Base-by-base conservation (phyloP, 64 coral and sea anemone species). In the Actinia equina region DNA sequence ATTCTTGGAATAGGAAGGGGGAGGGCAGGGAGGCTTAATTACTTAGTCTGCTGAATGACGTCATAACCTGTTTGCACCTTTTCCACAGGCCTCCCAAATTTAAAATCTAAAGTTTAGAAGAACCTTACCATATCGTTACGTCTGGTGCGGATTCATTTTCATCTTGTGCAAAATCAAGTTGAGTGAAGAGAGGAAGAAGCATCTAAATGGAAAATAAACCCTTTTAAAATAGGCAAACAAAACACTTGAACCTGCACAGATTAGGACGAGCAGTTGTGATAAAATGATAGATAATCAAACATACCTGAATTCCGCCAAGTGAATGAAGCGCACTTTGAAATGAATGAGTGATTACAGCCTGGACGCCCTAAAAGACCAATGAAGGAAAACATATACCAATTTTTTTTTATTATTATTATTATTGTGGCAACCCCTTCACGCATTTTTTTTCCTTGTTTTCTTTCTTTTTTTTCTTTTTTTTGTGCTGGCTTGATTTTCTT, bases 141-240 rank as follows among this genome's bases (percentile, higher is more conserved):
- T 91, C 93, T 64, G 89, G 76, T 59, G 53, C 45, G 7, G 86
- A 60, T 25, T 83, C 84, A 56, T 82, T 61, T 88, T 87, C 93
- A 37, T 71, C 80, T 44, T 94, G 93, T 23, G 82, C 45, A 42
- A 83, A 94, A 65, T 94, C 93, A 43, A 94, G 78, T 60, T 94
- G 93, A 45, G 85, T 83, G 59, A 94, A 94, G 49, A 94, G 70
- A 82, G 93, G 93, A 18, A 94, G 85, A 67, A 94, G 63, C 85
- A 94, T 94, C 93, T 94, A 53, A 67, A 64, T 52, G n/a, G 15
- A 46, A 89, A 62, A 49, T 49, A 49, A 4, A 49, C 1, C 46
- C 7, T 49, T 49, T 49, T 49, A 49, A 8, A 49, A 49, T 49
- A 49, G 7, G 7, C 0, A 49, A 49, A 49, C 46, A 8, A 49